Evolutionary conservation across 2,888 invertebrate species (phyloP).

Genomic region (Yponomeuta malinellus): DNA sequence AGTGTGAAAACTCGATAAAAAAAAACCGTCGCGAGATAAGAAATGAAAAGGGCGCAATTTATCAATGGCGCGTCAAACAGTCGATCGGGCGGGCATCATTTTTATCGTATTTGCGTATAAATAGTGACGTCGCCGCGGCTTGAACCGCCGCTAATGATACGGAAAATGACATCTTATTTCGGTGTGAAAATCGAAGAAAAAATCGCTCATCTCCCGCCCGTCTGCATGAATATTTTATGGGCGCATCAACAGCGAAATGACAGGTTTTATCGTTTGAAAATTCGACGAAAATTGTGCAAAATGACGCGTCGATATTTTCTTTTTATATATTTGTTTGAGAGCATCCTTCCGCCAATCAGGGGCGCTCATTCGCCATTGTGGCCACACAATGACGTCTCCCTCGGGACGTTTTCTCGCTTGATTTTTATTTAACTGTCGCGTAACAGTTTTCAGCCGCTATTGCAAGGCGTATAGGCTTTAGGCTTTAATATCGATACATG

Average conservation of each 20-base stretch:
- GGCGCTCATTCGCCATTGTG: constrained; percentile 57
- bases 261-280: constrained; percentile 77
- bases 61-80: constrained; percentile 73
- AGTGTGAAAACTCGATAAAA: constrained; percentile 40
- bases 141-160: constrained; percentile 73
- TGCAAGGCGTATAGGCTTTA: too few relatives aligned
- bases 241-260: constrained; percentile 74
- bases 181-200: constrained; percentile 74
- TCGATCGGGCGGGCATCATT: constrained; percentile 71
- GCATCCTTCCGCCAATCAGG: constrained; percentile 76
- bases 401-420: constrained; percentile 56
- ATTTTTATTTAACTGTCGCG: constrained; percentile 68
- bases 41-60: constrained; percentile 68
- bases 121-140: constrained; percentile 66
- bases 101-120: constrained; percentile 76
- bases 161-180: constrained; percentile 77
- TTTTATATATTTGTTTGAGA: constrained; percentile 75
- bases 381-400: constrained; percentile 61
- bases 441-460: constrained; percentile 47
- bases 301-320: constrained; percentile 74
- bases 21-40: constrained; percentile 42
- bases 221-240: constrained; percentile 75
- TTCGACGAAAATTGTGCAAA: constrained; percentile 73
- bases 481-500: too few relatives aligned
- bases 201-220: constrained; percentile 72